These are phyloP conservation scores for Tinamus major DNA, from an alignment of 2,797 vertebrate species.

Conservation along the genomic window DNA sequence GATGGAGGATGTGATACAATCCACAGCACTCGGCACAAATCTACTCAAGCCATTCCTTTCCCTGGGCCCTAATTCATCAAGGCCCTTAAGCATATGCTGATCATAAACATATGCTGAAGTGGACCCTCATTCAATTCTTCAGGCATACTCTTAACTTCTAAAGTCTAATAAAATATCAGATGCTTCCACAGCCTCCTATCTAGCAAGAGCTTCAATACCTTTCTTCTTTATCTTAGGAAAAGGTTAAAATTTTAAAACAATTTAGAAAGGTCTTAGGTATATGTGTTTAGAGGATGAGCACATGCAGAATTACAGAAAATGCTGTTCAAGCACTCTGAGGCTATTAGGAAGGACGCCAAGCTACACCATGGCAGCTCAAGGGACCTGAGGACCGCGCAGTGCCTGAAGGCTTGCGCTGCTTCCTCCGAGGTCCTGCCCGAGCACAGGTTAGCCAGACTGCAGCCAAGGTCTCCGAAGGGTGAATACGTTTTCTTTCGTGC, in stretches of 20 bases:
- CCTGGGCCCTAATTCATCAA: not conserved
- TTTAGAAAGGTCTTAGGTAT: not conserved
- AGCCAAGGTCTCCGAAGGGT: not conserved
- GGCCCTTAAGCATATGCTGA: not conserved
- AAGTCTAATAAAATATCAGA: no score
- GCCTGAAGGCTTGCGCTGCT: not conserved
- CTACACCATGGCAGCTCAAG: not conserved
- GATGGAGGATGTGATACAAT: not conserved
- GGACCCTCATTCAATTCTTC: not conserved
- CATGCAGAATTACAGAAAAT: not conserved
- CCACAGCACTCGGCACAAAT: not conserved
- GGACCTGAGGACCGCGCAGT: conserved; percentile 1
- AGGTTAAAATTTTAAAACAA: not conserved
- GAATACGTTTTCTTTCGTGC: not conserved
- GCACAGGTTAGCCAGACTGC: conserved; percentile 1
- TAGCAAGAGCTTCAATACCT: no score
- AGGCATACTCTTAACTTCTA: no score
- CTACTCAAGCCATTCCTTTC: not conserved
- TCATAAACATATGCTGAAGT: not conserved
- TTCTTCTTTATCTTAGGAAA: not conserved
- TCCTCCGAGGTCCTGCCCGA: not conserved
- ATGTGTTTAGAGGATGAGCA: not conserved
- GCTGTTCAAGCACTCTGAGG: not conserved
- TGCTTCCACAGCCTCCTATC: no score
- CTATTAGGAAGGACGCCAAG: not conserved